Conservation (phyloP, 2,888 invertebrate species). For the Nudaria mundana region DNA sequence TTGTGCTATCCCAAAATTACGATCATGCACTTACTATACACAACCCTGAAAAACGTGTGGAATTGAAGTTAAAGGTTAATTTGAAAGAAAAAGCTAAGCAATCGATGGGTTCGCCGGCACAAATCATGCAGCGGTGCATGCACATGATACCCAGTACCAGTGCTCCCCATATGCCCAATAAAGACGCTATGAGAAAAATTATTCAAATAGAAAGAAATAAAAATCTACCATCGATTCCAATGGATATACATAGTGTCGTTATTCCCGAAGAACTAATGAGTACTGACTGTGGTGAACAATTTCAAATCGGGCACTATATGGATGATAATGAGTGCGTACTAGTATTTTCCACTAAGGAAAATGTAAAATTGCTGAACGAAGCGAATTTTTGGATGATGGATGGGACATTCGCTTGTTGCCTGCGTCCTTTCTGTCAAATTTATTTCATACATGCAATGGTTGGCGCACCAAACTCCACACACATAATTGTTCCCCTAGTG, state of each 20-base stretch:
- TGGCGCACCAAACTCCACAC: slow-evolving; percentile 1
- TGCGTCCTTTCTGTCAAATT: not conserved
- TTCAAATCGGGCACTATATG: not conserved
- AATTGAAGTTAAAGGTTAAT: slow-evolving; percentile 3
- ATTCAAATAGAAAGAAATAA: slow-evolving; percentile 9
- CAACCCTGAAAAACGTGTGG: slow-evolving; percentile 2
- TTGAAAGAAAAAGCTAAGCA: slow-evolving; percentile 5
- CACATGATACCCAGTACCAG: slow-evolving; percentile 4
- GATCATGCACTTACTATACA: slow-evolving; percentile 1
- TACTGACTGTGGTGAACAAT: not conserved
- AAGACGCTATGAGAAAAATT: slow-evolving; percentile 8
- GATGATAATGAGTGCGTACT: not conserved
- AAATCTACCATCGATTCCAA: slow-evolving; percentile 7
- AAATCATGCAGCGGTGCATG: not conserved
- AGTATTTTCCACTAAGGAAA: not conserved
- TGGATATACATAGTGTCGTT: not conserved
- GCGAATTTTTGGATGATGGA: slow-evolving; percentile 5
- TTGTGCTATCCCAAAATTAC: slow-evolving; percentile 1
- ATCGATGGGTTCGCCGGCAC: not conserved
- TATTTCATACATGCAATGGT: slow-evolving; percentile 5
- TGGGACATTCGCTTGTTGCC: slow-evolving; percentile 2
- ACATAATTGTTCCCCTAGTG: slow-evolving; percentile 3
- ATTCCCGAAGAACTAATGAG: not conserved
- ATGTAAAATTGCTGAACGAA: not conserved
- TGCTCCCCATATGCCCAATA: slow-evolving; percentile 8